Base-by-base conservation (phyloP, 2,888 invertebrate species). In the Lysandra bellargus region DNA sequence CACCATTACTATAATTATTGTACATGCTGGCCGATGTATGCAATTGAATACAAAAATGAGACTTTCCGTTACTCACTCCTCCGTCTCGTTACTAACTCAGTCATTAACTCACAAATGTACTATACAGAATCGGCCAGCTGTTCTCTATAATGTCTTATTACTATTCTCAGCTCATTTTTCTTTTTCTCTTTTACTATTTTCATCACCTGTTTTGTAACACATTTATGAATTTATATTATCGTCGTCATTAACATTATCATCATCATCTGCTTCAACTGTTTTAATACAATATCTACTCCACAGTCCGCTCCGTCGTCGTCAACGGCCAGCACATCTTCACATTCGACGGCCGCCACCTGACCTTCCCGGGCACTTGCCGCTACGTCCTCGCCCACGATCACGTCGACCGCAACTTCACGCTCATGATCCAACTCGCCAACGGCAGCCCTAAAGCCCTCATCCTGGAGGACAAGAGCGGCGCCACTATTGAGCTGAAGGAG, bases 251-350 rank as follows among this genome's bases (percentile, higher is more conserved):
- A 4, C 64, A 12, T 64, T 3, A 23, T 64, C 3, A 12, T 64
- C 9, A 9, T 33, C 3, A 30, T 64, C 7, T 23, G 23, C n/a
- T 23, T 61, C n/a, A 23, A 61, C 61, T 23, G n/a, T 6, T 6
- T 5, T 7, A 6, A 7, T 12, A 17, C 60, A 0, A 17, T 17
- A 64, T 30, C 9, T 69, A 5, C 1, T 37, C 57, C 74, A 14
- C 94, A 96, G 96, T 97, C 80, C 94, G 95, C 78, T 98, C 96
- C 9, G 95, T 96, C 61, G 88, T 98, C 4, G 95, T 96, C 14
- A 97, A 98, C 87, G 97, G 97, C 1, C 97, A 97, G 85, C 97
- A 98, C 91, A 96, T 98, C 89, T 97, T 98, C 91, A 98, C 98
- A 0, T 98, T 98, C 90, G 99, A 99, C 89, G 97, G 97, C 0